These are phyloP conservation scores for Stenodema calcarata DNA, from an alignment of 2,888 invertebrate species.

Conservation along the genomic window DNA sequence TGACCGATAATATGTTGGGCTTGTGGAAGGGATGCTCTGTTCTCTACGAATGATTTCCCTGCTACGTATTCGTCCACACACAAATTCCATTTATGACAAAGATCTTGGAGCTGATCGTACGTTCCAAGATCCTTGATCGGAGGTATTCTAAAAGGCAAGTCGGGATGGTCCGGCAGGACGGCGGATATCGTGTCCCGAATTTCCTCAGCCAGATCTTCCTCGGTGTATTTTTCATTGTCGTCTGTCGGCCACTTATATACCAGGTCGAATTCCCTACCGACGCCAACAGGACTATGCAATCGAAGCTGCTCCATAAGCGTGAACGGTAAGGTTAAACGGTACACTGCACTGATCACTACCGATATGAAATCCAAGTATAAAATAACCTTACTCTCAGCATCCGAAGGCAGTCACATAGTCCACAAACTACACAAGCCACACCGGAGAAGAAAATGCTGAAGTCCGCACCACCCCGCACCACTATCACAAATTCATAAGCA, in stretches of 20 bases:
- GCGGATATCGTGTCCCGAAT: slow-evolving; percentile 18
- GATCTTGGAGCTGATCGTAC: neutral
- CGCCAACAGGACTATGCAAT: slow-evolving; percentile 34
- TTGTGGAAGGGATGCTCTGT: slow-evolving; percentile 85
- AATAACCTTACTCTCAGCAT: neutral
- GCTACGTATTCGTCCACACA: neutral
- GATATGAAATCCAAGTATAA: neutral
- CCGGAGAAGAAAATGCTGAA: neutral
- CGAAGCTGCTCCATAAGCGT: neutral
- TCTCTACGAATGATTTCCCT: slow-evolving; percentile 69
- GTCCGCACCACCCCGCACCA: neutral
- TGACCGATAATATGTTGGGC: slow-evolving; percentile 95
- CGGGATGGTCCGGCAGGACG: slow-evolving; percentile 17
- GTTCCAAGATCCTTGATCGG: neutral
- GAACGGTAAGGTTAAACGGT: neutral
- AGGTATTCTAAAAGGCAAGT: neutral
- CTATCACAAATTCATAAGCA: neutral
- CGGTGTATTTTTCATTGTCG: slow-evolving; percentile 23
- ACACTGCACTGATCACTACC: neutral
- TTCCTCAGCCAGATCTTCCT: slow-evolving; percentile 38
- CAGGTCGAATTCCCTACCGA: neutral
- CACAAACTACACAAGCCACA: neutral
- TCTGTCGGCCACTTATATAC: slow-evolving; percentile 29
- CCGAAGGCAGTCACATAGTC: neutral
- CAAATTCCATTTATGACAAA: slow-evolving; percentile 21